Base-by-base conservation (phyloP, 2,888 invertebrate genomes). In the Chironomus riparius region DNA sequence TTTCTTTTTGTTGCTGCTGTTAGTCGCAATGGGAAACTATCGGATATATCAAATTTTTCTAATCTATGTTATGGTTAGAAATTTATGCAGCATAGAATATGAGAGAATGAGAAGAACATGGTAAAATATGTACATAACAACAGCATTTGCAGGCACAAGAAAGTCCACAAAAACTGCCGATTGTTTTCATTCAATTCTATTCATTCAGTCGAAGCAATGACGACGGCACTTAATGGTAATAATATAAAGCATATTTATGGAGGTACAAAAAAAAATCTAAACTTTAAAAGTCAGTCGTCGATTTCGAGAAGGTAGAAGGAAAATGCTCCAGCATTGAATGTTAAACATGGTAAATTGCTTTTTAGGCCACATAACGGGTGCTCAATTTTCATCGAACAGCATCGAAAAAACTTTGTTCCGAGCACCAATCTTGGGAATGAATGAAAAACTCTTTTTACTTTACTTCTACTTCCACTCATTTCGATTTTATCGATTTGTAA, bases 311-410 rank as follows among this genome's bases (percentile, higher is more conserved):
- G 56, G 18, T 7, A 56, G n/a, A 18, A 18, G 18, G 56, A 56
- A 56, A 56, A 56, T 56, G 56, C 56, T 18, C 56, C 65, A 65
- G 65, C 65, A 65, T 65, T 65, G 65, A 65, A 65, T 22, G 65
- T 22, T 56, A 65, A 65, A 24, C 65, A 65, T 65, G 24, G 65
- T 65, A 65, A 65, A 65, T 65, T 65, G 65, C 65, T 65, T 65
- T 65, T 65, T 65, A 70, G 70, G 70, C 48, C 70, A 70, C 47
- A 70, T 70, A 70, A 70, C 70, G 70, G 56, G 70, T 47, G 47
- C 47, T 70, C 70, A 48, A 48, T 48, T 47, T 48, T 70, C 70
- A 24, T 65, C 65, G 24, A 65, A 21, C 22, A 62, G 21, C 62
- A 62, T 62, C 62, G 24, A 65, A 65, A 65, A 65, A 65, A 1